Evolutionary conservation across 2,113 vertebrate genomes (phyloP).

Genomic region (Gadus chalcogrammus): DNA sequence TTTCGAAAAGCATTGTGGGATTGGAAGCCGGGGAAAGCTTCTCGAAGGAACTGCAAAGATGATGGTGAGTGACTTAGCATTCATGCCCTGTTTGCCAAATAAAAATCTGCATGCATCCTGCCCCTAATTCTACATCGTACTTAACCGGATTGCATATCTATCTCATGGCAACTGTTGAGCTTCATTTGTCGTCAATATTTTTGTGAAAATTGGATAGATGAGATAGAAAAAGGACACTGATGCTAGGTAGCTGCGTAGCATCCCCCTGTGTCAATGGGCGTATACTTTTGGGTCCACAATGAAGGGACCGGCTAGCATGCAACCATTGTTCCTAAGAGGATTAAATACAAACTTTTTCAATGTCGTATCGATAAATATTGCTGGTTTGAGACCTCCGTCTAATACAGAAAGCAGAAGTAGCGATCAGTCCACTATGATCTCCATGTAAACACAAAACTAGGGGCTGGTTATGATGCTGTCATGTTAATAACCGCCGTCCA

Average conservation of each 20-base stretch:
- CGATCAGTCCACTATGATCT: too few species aligned
- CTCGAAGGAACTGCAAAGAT: slow-evolving; percentile 69
- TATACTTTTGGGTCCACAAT: not conserved
- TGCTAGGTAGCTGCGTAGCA: slow-evolving; percentile 40
- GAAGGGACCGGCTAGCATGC: too few species aligned
- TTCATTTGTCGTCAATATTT: slow-evolving; percentile 11
- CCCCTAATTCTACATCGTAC: fast-evolving
- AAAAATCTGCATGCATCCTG: slow-evolving; percentile 57
- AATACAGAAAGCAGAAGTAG: too few species aligned
- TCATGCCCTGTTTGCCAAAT: not conserved
- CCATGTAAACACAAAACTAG: too few species aligned
- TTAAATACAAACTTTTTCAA: too few species aligned
- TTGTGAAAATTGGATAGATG: not conserved
- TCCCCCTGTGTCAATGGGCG: slow-evolving; percentile 47
- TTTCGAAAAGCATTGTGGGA: slow-evolving; percentile 65
- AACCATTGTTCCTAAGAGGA: too few species aligned
- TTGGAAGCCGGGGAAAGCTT: slow-evolving; percentile 50
- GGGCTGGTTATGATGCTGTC: too few species aligned
- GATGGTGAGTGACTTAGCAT: slow-evolving; percentile 66
- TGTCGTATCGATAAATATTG: too few species aligned
- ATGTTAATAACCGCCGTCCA: too few species aligned
- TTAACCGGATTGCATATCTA: fast-evolving
- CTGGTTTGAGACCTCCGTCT: too few species aligned
- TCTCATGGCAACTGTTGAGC: fast-evolving
- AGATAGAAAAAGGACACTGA: not conserved